Evolutionary conservation across 1,140 invertebrate species (phyloP), one percentile per base, ranked within the genome.

Genomic region (Eriocheir sinensis): DNA sequence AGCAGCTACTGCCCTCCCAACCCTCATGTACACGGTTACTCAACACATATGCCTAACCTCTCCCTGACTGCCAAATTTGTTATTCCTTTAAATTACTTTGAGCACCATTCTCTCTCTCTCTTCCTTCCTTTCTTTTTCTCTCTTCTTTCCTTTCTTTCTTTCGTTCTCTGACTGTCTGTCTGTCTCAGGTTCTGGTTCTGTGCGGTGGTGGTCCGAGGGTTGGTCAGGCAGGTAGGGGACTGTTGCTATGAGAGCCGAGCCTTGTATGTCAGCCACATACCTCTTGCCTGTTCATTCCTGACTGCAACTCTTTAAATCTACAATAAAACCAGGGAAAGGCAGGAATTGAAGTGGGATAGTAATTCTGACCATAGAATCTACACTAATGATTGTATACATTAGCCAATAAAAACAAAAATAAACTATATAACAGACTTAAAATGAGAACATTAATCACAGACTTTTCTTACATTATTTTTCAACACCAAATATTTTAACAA

Each of bases 191-290:
- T 91, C 93, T 90, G 34, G 91, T 72, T 91, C 89, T 91, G 93
- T 91, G 93, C 91, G 93, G 93, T 85, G 85, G 93, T 91, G 93
- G 91, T 81, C 86, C 83, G 93, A 94, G 93, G 93, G 80, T 91
- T 91, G 93, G 93, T 91, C 89, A 91, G 93, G 89, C 93, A 91
- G 89, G 44, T 90, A 91, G 93, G 93, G 93, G 86, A 94, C 83
- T 93, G 81, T 93, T 93, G 86, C 92, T 94, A 91, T 72, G 89
- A 94, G 89, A 60, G 80, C 80, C 21, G 32, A 91, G 89, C 93
- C 93, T 94, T 91, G 81, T 94, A 91, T 92, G 80, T 94, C 93
- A 94, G 93, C 93, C 89, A 92, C 60, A 72, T 36, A 86, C 48
- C 80, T 88, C 81, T 93, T 93, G 85, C 36, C 83, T 41, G 83